These are phyloP conservation scores for Chiridota heheva DNA, from an alignment of 35 echinoderm and acorn worm species.

Conservation along the genomic window DNA sequence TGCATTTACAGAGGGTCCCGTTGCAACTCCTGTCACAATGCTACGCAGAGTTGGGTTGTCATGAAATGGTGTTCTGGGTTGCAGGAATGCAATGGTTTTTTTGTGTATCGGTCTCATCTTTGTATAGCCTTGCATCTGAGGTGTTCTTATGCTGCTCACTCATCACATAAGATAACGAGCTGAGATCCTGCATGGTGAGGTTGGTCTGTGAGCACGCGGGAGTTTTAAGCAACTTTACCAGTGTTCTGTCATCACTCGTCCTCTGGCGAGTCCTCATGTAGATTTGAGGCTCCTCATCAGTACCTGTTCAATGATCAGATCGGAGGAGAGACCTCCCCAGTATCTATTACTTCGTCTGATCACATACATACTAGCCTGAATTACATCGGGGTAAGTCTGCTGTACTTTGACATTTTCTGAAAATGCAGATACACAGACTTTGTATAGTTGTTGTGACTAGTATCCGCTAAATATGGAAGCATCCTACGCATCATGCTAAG, in stretches of 20 bases:
- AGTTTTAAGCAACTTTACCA: neutral
- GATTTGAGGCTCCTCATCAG: slow-evolving; percentile 60
- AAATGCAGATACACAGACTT: slow-evolving; percentile 36
- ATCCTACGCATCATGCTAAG: slow-evolving; percentile 17
- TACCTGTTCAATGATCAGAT: slow-evolving; percentile 53
- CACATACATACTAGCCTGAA: slow-evolving; percentile 18
- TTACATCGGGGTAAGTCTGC: slow-evolving; percentile 29
- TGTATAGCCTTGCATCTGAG: too few species aligned
- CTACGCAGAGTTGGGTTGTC: neutral
- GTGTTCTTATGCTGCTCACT: too few species aligned
- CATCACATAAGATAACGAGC: neutral
- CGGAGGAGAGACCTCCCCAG: slow-evolving; percentile 50
- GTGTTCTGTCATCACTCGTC: slow-evolving; percentile 12
- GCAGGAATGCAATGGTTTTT: too few species aligned
- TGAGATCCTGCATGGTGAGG: slow-evolving; percentile 49
- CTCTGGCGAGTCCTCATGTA: slow-evolving; percentile 52
- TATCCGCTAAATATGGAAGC: slow-evolving; percentile 52
- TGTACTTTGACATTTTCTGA: slow-evolving; percentile 16
- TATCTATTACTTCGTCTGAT: slow-evolving; percentile 23
- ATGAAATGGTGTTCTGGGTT: slow-evolving; percentile 37
- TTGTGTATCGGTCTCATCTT: too few species aligned
- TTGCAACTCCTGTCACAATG: slow-evolving; percentile 30
- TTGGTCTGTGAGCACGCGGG: slow-evolving; percentile 20
- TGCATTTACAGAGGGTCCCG: slow-evolving; percentile 29
- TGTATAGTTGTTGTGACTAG: slow-evolving; percentile 46